These are phyloP conservation scores for Lamellibrachia columna DNA, from an alignment of 2,888 invertebrate genomes.

Conservation along the genomic window DNA sequence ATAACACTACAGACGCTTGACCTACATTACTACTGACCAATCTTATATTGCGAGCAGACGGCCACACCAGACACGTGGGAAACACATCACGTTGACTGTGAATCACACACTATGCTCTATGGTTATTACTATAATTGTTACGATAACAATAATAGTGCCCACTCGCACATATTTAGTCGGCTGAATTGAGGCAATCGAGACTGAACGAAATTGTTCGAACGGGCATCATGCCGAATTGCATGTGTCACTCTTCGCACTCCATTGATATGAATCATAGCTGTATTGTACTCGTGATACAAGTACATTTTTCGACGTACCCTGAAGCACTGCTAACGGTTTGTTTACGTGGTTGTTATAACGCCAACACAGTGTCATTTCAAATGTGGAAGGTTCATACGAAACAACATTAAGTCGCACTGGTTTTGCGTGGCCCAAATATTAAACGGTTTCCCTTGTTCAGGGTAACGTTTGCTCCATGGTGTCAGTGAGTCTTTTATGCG, in stretches of 20 bases:
- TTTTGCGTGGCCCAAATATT: not conserved
- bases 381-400: not conserved
- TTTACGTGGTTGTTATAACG: not conserved
- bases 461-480: not conserved
- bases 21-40: not conserved
- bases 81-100: too few relatives aligned
- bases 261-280: too few relatives aligned
- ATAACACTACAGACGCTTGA: not conserved
- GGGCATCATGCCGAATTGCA: too few relatives aligned
- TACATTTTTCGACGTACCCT: not conserved
- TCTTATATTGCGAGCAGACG: not conserved
- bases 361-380: not conserved
- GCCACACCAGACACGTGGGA: too few relatives aligned
- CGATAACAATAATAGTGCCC: too few relatives aligned
- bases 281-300: too few relatives aligned
- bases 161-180: too few relatives aligned
- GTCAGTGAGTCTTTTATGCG: not conserved
- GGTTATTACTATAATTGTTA: too few relatives aligned
- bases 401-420: not conserved
- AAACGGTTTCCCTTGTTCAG: not conserved
- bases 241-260: too few relatives aligned
- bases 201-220: too few relatives aligned
- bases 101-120: too few relatives aligned
- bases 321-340: not conserved
- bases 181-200: too few relatives aligned